These are phyloP conservation scores for Arge pagana DNA, from an alignment of 2,888 invertebrate genomes.

Conservation along the genomic window DNA sequence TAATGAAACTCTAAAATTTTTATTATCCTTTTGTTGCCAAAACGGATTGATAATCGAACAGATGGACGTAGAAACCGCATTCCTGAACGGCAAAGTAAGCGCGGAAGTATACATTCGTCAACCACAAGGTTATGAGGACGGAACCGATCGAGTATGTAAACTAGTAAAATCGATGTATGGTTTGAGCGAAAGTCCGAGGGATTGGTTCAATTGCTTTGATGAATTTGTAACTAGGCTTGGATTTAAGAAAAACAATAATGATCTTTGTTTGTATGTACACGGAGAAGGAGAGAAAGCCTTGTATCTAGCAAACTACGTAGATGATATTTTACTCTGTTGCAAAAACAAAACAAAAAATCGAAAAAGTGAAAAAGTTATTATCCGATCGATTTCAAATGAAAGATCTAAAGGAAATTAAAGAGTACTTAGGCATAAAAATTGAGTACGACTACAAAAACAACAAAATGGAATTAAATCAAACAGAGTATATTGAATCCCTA, in stretches of 20 bases:
- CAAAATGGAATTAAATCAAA: conserved; percentile 40
- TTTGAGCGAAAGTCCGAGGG: conserved; percentile 21
- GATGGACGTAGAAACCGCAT: conserved; percentile 31
- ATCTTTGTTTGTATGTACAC: conserved; percentile 26
- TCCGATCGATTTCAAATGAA: conserved; percentile 32
- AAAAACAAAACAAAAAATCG: conserved; percentile 36
- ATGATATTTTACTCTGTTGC: conserved; percentile 38
- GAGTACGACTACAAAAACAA: conserved; percentile 30
- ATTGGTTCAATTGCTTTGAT: conserved; percentile 25
- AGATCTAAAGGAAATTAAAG: conserved; percentile 42
- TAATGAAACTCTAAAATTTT: conserved; percentile 18
- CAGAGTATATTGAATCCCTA: conserved; percentile 33
- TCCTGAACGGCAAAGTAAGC: conserved; percentile 27
- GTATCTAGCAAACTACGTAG: conserved; percentile 17
- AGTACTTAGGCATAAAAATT: conserved; percentile 41
- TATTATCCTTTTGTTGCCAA: conserved; percentile 24
- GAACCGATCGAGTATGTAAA: conserved; percentile 22
- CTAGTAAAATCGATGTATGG: conserved; percentile 24
- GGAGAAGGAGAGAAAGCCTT: neutral
- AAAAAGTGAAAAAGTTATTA: too few relatives aligned
- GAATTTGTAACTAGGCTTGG: conserved; percentile 13
- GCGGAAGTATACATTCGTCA: conserved; percentile 32
- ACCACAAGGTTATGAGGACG: conserved; percentile 27
- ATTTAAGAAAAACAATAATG: conserved; percentile 23
- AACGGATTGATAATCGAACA: conserved; percentile 26